Conservation (phyloP, 2,797 vertebrate species). For the Falco peregrinus region DNA sequence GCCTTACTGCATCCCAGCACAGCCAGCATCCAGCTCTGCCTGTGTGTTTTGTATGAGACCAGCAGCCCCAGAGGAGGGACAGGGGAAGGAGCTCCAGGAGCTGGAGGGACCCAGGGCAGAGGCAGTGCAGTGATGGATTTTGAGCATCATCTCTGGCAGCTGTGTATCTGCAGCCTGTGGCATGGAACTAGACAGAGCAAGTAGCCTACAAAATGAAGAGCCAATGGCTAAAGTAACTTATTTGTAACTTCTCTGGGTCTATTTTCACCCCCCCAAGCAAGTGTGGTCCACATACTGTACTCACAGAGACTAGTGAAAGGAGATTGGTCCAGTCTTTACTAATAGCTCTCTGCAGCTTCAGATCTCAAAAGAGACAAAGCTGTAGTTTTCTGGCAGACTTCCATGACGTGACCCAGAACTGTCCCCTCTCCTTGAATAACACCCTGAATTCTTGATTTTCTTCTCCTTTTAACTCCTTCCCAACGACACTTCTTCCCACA, state of each 20-base stretch:
- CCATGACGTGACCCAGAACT: not conserved
- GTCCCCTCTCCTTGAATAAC: not conserved
- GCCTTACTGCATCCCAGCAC: not conserved
- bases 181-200: not conserved
- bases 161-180: not conserved
- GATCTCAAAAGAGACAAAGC: not conserved
- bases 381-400: not conserved
- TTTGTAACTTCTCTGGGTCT: not conserved
- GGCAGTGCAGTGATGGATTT: not conserved
- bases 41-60: not conserved
- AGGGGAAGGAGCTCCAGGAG: not conserved
- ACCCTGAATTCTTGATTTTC: not conserved
- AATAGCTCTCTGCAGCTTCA: not conserved
- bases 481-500: not conserved
- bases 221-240: not conserved
- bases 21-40: not conserved
- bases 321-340: not conserved
- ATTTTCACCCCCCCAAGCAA: not conserved
- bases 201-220: not conserved
- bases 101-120: not conserved
- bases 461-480: conserved; percentile 11
- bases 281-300: not conserved
- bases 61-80: not conserved
- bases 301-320: not conserved
- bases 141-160: not conserved